Evolutionary conservation across 2,888 invertebrate species (phyloP), one percentile per base, ranked within the genome.

Genomic region (Argyra leucocephala): DNA sequence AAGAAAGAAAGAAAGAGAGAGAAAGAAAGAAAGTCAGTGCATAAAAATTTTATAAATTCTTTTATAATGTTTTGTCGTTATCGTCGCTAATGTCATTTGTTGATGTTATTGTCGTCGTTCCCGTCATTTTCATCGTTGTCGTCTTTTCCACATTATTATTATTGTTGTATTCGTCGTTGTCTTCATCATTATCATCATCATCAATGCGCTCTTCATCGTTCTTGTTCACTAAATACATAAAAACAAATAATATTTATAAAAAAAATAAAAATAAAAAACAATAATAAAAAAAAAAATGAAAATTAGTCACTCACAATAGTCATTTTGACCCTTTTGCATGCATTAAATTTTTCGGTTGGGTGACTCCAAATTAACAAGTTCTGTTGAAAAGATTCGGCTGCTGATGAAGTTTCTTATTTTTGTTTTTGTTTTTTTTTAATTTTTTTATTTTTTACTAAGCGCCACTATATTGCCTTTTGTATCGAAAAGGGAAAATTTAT

Each of bases 391-490:
- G 48, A 48, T 48, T 48, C 48, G 48, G 48, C 48, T 48, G 48
- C 48, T 48, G 48, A 48, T 48, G 48, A 18, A 18, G 58, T 65
- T 64, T 64, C 64, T 64, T 67, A 68, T 67, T 67, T 65, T 67
- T 64, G 63, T 48, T 31, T 10, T 64, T 63, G 26, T 26, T 64
- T 61, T 63, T 57, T 21, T 57, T 57, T 36, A 61, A 18, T n/a
- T 48, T 63, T 48, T 62, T 59, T 36, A 23, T 31, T 57, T 63
- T 36, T n/a, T 22, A 62, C 65, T 63, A 64, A 65, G 67, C 67
- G 48, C 67, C 68, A 68, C 68, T 65, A 65, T n/a, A n/a, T 63
- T 48, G 15, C 5, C 18, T 48, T 37, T 48, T 48, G 48, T 48
- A 48, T 18, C n/a, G 48, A 2, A 48, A n/a, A 48, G 48, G 48